Evolutionary conservation across 2,113 vertebrate species (phyloP).

Genomic region (Megaceryle maxima): DNA sequence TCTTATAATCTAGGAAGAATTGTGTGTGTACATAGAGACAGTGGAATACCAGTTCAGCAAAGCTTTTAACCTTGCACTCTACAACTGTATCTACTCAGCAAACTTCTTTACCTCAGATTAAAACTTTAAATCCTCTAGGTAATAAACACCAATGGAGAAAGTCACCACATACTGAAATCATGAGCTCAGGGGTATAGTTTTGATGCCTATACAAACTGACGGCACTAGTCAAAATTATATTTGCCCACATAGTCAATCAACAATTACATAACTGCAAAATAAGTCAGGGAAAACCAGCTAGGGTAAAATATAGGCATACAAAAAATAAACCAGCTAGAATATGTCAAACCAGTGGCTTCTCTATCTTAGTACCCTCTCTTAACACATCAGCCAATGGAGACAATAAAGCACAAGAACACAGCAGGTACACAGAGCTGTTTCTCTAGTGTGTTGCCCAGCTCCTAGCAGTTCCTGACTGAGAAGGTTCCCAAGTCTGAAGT

Average conservation of each 20-base stretch:
- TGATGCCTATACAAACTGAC: not conserved
- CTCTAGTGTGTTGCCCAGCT: not conserved
- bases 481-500: rapidly evolving
- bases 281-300: not conserved
- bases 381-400: not conserved
- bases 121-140: not conserved
- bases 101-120: not conserved
- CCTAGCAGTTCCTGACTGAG: not conserved
- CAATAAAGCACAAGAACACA: not conserved
- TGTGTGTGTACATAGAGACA: not conserved
- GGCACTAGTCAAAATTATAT: not conserved
- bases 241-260: not conserved
- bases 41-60: not conserved
- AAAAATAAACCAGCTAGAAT: not conserved
- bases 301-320: not conserved
- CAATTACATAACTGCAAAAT: not conserved
- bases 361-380: not conserved
- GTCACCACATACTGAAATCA: not conserved
- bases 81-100: not conserved
- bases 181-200: not conserved
- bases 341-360: not conserved
- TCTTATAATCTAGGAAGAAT: not conserved
- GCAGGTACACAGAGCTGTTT: not conserved
- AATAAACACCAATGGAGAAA: not conserved
- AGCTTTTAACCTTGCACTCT: not conserved